Evolutionary conservation across 2,797 vertebrate species (phyloP).

Genomic region (Sternotherus odoratus): DNA sequence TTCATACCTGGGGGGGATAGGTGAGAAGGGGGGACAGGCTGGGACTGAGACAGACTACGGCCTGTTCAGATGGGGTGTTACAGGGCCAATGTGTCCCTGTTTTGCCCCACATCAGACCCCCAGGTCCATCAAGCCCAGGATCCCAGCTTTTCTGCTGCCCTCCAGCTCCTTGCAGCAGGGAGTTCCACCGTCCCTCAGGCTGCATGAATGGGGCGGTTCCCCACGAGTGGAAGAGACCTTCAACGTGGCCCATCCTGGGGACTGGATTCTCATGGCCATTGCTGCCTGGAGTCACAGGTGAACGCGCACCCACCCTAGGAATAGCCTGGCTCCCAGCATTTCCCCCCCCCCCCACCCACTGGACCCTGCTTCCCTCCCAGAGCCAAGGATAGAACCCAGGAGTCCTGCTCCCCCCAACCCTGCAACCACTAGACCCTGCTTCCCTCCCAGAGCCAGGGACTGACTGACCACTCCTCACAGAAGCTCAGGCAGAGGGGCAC

Average conservation of each 20-base stretch:
- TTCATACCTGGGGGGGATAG: conserved; percentile 82
- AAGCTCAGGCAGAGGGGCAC: conserved; percentile 88
- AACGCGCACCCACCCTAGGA: background rate
- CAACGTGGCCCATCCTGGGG: background rate
- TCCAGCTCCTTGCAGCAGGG: background rate
- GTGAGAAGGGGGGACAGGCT: background rate
- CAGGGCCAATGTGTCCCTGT: background rate
- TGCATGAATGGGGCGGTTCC: background rate
- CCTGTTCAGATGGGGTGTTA: background rate
- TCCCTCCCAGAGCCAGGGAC: too few species aligned
- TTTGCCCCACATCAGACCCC: background rate
- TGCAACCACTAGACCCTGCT: too few species aligned
- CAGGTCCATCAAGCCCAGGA: background rate
- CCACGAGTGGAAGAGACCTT: too few species aligned
- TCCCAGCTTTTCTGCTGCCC: background rate
- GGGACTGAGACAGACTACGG: background rate
- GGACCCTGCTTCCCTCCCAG: too few species aligned
- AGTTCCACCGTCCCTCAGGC: background rate
- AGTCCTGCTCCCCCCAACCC: too few species aligned
- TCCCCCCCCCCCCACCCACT: too few species aligned
- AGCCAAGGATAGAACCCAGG: too few species aligned
- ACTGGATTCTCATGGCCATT: background rate
- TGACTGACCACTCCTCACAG: conserved; percentile 87
- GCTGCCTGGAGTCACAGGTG: background rate
- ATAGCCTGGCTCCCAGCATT: background rate